phyloP scores from a whole-genome alignment of 1,140 invertebrate genomes.

The Dendroctonus valens region DNA sequence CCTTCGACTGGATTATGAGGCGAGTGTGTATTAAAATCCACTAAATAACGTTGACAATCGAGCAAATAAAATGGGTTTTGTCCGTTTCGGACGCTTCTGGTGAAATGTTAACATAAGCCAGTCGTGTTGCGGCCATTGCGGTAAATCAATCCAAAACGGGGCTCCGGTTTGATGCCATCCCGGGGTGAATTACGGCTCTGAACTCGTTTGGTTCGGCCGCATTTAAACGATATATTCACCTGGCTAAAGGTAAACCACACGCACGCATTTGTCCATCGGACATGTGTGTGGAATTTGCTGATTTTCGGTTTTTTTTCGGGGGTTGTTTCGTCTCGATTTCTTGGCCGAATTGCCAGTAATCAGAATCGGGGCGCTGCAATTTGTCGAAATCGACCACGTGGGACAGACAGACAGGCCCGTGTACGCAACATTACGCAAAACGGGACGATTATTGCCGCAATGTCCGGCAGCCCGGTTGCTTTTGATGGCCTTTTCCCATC shows the following conservation, averaged over 20 bases:
- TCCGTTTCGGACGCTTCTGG: conserved; percentile 35
- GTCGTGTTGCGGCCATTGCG: conserved; percentile 37
- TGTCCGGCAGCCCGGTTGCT: conserved; percentile 28
- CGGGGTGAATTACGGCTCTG: conserved; percentile 30
- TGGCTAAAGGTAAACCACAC: conserved; percentile 8
- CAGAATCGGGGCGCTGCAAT: not conserved
- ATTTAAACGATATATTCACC: conserved; percentile 30
- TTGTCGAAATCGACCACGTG: conserved; percentile 27
- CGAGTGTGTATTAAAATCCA: conserved; percentile 28
- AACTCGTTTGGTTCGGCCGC: conserved; percentile 25
- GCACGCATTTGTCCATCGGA: not conserved
- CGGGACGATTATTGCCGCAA: conserved; percentile 28
- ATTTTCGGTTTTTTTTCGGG: no score
- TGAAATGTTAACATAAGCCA: conserved; percentile 35
- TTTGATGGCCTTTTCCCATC: conserved; percentile 18
- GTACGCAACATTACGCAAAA: conserved; percentile 33
- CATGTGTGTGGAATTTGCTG: no score
- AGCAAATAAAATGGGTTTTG: conserved; percentile 35
- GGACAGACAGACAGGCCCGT: conserved; percentile 25
- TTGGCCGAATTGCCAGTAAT: no score
- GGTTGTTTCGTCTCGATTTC: no score
- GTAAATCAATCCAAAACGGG: conserved; percentile 48
- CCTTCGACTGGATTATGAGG: not conserved
- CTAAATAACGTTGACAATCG: conserved; percentile 33
- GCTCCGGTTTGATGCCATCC: conserved; percentile 45